Percentiles rank a stretch among this genome's conserved stretches.
Conservation (phyloP, 37 sponge, comb jelly and placozoan genomes). For the Mnemiopsis leidyi region DNA sequence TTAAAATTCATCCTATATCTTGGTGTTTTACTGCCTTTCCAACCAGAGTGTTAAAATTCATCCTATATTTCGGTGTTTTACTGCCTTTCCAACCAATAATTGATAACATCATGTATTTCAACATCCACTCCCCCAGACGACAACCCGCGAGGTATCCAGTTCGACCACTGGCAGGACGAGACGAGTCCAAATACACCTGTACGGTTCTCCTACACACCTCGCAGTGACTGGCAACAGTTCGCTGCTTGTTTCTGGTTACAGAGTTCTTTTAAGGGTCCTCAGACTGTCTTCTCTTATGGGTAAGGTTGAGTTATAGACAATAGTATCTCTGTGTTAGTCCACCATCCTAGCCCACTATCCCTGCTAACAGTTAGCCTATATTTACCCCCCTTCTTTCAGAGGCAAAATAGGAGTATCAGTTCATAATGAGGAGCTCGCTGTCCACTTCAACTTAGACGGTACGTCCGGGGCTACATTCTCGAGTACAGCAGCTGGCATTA, state of each 20-base stretch:
- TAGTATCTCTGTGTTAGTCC: too few species aligned
- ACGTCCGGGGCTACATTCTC: not conserved
- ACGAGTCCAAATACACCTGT: not conserved
- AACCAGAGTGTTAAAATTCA: too few species aligned
- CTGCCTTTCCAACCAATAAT: too few species aligned
- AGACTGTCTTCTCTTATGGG: slow-evolving; percentile 3
- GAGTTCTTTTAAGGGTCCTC: not conserved
- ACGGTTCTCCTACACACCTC: not conserved
- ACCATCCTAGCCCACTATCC: too few species aligned
- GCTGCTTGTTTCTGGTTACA: not conserved
- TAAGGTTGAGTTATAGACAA: too few species aligned
- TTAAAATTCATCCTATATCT: too few species aligned
- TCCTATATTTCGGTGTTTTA: too few species aligned
- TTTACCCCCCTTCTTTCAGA: too few species aligned
- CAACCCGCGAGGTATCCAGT: not conserved
- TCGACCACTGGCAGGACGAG: slow-evolving; percentile 12
- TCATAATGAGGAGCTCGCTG: not conserved
- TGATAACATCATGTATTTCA: not conserved
- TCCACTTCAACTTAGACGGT: not conserved
- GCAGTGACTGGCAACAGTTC: not conserved
- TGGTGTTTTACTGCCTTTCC: too few species aligned
- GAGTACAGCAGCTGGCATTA: not conserved
- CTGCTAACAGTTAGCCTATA: too few species aligned
- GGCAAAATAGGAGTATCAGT: not conserved
- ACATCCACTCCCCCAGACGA: not conserved